Base-by-base conservation (phyloP, 2,888 invertebrate genomes). In the Agrilus cyanescens region DNA sequence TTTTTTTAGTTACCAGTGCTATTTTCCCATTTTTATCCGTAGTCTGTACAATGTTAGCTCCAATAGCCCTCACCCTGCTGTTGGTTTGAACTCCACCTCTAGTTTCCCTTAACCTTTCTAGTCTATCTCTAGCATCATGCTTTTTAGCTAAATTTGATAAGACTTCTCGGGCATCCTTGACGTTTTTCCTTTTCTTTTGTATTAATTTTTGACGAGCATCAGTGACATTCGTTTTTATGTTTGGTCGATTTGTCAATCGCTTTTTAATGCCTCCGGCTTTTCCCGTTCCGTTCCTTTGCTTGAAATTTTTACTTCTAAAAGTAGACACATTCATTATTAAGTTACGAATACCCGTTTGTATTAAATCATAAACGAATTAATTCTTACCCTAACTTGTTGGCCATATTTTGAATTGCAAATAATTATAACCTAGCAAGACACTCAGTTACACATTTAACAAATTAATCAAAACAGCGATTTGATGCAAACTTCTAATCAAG, bases 201-300 rank as follows among this genome's bases (percentile, higher is more conserved):
- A 86, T 80, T 32, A 88, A 82, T 65, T 81, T 84, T 51, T 82
- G 76, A 38, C 88, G 74, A 13, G 86, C 88, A 70, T 88, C 88
- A 4, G 68, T 65, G 2, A 65, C 50, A 41, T 54, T 57, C 12
- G 34, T 35, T 15, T n/a, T 37, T 15, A 40, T 48, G 8, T 38
- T 25, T 25, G n/a, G 15, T 10, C 20, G 13, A 15, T 44, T 44
- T 8, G 44, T 41, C 6, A 37, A 32, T 16, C 38, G 33, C 34
- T 44, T 50, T 44, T 46, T 50, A 12, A 46, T 37, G 12, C 41
- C 41, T 14, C 34, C 41, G 4, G 25, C 12, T 15, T 38, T 38
- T 13, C 32, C 32, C 33, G 34, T 43, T 18, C 32, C 36, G 16
- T 37, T 39, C 16, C 34, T 29, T 12, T 30, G 33, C 35, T 38